Percentiles rank a stretch among this genome's conserved stretches.
phyloP scores from a whole-genome alignment of 2,888 invertebrate species.

The Ametastegia equiseti region DNA sequence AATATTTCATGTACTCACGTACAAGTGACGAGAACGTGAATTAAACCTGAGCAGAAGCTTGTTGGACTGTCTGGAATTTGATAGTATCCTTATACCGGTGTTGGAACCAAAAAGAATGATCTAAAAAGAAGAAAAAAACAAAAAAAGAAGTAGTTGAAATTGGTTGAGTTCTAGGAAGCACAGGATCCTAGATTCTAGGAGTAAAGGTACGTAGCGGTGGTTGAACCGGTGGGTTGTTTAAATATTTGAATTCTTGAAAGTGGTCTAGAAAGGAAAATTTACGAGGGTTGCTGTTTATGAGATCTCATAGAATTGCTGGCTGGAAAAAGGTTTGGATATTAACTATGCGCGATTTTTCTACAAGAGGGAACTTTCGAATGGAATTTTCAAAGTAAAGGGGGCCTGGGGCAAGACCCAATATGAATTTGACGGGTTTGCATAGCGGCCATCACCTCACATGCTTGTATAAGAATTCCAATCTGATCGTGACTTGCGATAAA shows the following conservation, averaged over 20 bases:
- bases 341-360: too few species aligned
- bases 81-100: background rate
- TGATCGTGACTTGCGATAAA: background rate
- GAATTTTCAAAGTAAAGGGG: background rate
- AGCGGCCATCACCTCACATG: background rate
- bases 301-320: background rate
- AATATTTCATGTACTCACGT: too few species aligned
- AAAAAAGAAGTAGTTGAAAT: background rate
- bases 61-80: background rate
- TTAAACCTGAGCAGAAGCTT: too few species aligned
- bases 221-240: background rate
- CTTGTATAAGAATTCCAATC: background rate
- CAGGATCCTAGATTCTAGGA: background rate
- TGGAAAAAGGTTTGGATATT: background rate
- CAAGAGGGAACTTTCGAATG: background rate
- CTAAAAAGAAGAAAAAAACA: too few species aligned
- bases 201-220: background rate
- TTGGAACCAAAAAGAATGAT: too few species aligned
- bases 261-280: background rate
- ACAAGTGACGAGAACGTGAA: too few species aligned
- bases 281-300: background rate
- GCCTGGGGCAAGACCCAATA: background rate
- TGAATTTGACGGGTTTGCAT: background rate
- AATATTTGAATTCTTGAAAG: background rate
- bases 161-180: background rate